Base-by-base conservation (phyloP, 2,888 invertebrate genomes). In the Luperina nickerlii region DNA sequence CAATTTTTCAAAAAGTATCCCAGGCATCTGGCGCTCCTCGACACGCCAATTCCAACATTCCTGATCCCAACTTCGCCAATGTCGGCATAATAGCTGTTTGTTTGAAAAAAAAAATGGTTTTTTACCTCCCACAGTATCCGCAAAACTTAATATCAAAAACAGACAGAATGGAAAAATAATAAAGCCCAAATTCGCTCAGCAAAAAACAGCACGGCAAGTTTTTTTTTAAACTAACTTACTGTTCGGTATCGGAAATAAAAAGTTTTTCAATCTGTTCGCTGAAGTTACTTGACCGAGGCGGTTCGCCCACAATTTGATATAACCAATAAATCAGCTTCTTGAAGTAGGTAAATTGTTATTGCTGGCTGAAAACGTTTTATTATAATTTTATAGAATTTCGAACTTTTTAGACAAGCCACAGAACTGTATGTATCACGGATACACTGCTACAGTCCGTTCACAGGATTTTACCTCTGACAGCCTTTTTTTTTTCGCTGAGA, bases 231-330 rank as follows among this genome's bases (percentile, higher is more conserved):
- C 79, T 48, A 79, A 84, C 84, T 82, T 81, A 77, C 81, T 74
- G 82, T 78, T 78, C 81, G 75, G 79, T 90, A 90, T 87, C 80
- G 87, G 88, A 86, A 88, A 84, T 88, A 87, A 87, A 90, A 90
- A 90, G 86, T 90, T 90, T 90, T 90, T 90, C 90, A 90, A 90
- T 90, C 89, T 86, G 79, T 79, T 79, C 80, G 69, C 48, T 76
- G 51, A 85, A 88, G 86, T 79, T 74, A 86, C 84, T 89, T 89
- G 88, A 90, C 85, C 85, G 88, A 86, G 66, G 82, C 77, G 71
- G 78, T 80, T 79, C 68, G 82, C 84, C 66, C 76, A 83, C 78
- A 81, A 84, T 90, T 89, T 87, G 79, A 86, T 84, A 82, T 85
- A 78, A 82, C 80, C 82, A 78, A 89, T 87, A 89, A 87, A 90